A percentile compares a stretch with the other conserved stretches of the same genome.
phyloP scores from a whole-genome alignment of 2,797 vertebrate genomes.

The Rhynchonycteris naso region DNA sequence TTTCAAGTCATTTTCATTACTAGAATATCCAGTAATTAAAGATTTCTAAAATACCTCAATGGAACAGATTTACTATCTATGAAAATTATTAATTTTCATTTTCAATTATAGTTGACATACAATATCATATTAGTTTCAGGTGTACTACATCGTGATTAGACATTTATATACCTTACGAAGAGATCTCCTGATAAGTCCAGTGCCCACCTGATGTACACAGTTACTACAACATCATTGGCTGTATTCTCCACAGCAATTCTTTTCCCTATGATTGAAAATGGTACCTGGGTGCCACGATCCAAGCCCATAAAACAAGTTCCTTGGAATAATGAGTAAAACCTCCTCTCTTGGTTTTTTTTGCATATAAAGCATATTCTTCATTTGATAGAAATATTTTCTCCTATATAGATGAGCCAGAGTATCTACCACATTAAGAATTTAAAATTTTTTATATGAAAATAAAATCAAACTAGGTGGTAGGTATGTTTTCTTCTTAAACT shows the following conservation, averaged over 20 bases:
- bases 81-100: neutral
- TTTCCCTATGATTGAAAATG: neutral
- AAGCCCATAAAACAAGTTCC: neutral
- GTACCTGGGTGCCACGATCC: neutral
- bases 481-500: neutral
- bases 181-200: neutral
- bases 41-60: neutral
- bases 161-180: too few species aligned
- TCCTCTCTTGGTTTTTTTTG: neutral
- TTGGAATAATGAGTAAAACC: neutral
- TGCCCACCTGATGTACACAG: neutral
- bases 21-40: neutral
- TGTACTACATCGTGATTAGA: neutral
- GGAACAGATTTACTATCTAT: neutral
- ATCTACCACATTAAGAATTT: neutral
- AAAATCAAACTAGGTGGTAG: conserved; percentile 36
- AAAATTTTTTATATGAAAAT: too few species aligned
- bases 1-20: neutral
- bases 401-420: neutral
- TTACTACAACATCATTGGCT: too few species aligned
- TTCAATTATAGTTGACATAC: neutral
- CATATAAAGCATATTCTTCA: conserved; percentile 11
- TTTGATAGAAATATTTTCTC: neutral
- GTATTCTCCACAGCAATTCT: neutral
- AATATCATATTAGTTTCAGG: neutral